Conservation (phyloP, 1,140 invertebrate genomes). For the Drosophila lacteicornis region DNA sequence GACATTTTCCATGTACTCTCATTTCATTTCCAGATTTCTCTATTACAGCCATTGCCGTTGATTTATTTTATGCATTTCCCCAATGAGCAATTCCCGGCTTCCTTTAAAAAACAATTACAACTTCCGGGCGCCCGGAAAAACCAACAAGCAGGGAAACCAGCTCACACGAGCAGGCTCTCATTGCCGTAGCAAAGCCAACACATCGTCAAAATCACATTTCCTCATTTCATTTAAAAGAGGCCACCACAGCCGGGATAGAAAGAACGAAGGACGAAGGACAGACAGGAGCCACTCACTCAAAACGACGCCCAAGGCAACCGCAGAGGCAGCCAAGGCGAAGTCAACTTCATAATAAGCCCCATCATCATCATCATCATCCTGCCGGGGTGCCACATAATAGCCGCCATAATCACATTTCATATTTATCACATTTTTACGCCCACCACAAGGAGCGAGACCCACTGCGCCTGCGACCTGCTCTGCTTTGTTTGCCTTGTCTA, state of each 20-base stretch:
- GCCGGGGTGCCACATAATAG: conserved; percentile 67
- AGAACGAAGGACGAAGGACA: conserved; percentile 7
- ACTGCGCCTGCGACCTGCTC: conserved; percentile 43
- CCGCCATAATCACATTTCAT: conserved; percentile 84
- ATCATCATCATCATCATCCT: conserved; percentile 47
- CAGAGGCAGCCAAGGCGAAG: conserved; percentile 34
- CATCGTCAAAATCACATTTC: conserved; percentile 84
- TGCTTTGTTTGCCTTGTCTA: conserved; percentile 75
- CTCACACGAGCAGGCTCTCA: conserved; percentile 27
- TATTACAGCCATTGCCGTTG: conserved; percentile 37
- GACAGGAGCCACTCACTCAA: conserved; percentile 68
- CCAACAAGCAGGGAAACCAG: conserved; percentile 6
- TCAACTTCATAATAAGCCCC: conserved; percentile 80
- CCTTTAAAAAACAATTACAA: conserved; percentile 82
- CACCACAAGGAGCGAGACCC: conserved; percentile 42
- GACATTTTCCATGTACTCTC: conserved; percentile 7
- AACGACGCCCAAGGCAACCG: conserved; percentile 75
- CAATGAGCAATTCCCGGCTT: conserved; percentile 74
- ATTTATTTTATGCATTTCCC: conserved; percentile 79
- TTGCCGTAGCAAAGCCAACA: conserved; percentile 74
- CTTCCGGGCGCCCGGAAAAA: conserved; percentile 50
- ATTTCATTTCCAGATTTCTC: conserved; percentile 7
- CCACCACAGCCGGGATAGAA: conserved; percentile 1
- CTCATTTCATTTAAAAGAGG: conserved; percentile 55
- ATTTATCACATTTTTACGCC: conserved; percentile 84